These are phyloP conservation scores for Tragelaphus oryx DNA, from an alignment of 2,797 vertebrate species.

Conservation along the genomic window DNA sequence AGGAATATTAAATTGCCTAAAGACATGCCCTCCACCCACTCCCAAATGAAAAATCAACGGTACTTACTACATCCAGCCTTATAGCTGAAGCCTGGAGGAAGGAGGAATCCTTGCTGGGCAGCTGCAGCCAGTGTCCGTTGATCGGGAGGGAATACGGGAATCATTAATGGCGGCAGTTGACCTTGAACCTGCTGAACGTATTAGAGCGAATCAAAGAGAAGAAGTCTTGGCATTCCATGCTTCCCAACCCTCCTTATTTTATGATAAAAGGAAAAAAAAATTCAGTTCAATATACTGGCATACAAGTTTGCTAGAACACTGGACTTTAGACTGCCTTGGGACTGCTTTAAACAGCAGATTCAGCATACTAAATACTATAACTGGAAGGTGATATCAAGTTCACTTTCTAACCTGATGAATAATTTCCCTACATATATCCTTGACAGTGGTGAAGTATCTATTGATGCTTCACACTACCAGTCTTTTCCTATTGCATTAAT, in stretches of 20 bases:
- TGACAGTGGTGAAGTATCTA: background rate
- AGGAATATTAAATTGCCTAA: background rate
- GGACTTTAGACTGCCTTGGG: background rate
- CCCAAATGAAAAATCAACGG: slow-evolving; percentile 43
- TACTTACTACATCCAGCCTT: slow-evolving; percentile 99
- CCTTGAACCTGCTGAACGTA: slow-evolving; percentile 97
- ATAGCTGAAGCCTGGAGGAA: slow-evolving; percentile 98
- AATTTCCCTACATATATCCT: background rate
- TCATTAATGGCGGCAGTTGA: slow-evolving; percentile 98
- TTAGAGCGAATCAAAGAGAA: slow-evolving; percentile 79
- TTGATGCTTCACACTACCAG: background rate
- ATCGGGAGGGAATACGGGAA: slow-evolving; percentile 97
- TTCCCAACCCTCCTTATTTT: background rate
- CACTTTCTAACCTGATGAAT: background rate
- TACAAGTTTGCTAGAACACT: background rate
- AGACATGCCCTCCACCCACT: slow-evolving; percentile 45
- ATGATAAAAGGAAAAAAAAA: background rate
- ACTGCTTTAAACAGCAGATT: background rate
- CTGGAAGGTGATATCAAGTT: background rate
- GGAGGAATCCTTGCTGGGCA: slow-evolving; percentile 98
- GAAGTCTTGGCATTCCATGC: slow-evolving; percentile 35
- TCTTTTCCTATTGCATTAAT: background rate
- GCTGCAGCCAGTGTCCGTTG: slow-evolving; percentile 97
- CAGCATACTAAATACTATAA: background rate
- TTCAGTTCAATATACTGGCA: background rate